Percentiles rank a stretch among this genome's conserved stretches.
These are phyloP conservation scores for Sebastolobus alascanus DNA, from an alignment of 2,797 vertebrate species.

Conservation along the genomic window DNA sequence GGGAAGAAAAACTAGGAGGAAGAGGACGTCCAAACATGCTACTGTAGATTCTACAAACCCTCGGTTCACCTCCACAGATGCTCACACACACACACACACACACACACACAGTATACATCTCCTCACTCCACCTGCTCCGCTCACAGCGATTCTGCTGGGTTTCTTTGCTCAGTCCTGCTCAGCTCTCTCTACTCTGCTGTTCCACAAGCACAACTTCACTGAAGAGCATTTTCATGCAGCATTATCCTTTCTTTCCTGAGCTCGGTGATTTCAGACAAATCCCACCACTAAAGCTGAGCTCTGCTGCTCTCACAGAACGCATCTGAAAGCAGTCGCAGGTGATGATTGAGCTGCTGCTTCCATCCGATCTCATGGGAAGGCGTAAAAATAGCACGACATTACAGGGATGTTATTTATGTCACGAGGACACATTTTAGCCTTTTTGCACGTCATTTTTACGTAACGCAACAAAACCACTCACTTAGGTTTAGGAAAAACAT, in stretches of 20 bases:
- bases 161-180: not conserved
- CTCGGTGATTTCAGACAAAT: not conserved
- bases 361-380: fast-evolving
- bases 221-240: conserved; percentile 8
- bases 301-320: not conserved
- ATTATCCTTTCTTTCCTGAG: not conserved
- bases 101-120: not conserved
- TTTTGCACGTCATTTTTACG: too few species aligned
- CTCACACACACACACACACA: too few species aligned
- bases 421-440: too few species aligned
- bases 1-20: too few species aligned
- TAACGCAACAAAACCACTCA: too few species aligned
- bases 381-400: too few species aligned
- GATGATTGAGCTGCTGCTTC: not conserved
- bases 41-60: not conserved
- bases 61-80: not conserved
- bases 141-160: not conserved
- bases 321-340: not conserved
- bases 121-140: not conserved
- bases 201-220: not conserved
- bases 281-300: not conserved
- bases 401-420: too few species aligned
- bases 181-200: too few species aligned
- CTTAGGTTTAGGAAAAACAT: too few species aligned
- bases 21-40: not conserved